Conservation (phyloP, 1,140 invertebrate species). For the Halyomorpha halys region DNA sequence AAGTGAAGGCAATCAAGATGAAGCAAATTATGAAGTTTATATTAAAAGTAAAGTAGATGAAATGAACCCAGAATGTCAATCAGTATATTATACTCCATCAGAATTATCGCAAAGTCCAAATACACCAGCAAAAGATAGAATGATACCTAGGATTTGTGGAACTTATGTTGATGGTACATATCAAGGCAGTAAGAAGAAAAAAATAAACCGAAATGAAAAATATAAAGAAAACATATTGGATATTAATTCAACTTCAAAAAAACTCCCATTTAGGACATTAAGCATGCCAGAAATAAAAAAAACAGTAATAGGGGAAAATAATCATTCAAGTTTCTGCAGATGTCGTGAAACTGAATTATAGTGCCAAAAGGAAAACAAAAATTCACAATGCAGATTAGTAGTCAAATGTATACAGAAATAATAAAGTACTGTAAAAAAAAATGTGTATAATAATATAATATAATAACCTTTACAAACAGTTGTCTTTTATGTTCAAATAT, state of each 20-base stretch:
- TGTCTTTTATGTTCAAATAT: too few relatives aligned
- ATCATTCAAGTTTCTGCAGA: neutral
- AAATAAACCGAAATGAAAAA: slow-evolving; percentile 7
- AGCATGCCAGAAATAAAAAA: slow-evolving; percentile 21
- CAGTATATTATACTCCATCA: slow-evolving; percentile 69
- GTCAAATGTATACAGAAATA: too few relatives aligned
- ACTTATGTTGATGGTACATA: neutral
- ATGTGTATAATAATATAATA: too few relatives aligned
- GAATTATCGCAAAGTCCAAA: slow-evolving; percentile 40
- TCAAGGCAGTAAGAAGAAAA: neutral
- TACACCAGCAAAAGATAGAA: slow-evolving; percentile 22
- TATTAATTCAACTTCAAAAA: neutral
- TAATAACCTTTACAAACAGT: too few relatives aligned
- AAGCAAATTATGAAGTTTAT: slow-evolving; percentile 44
- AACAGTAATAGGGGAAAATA: slow-evolving; percentile 25
- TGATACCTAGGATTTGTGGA: slow-evolving; percentile 14
- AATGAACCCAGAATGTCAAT: slow-evolving; percentile 39
- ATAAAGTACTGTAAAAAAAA: too few relatives aligned
- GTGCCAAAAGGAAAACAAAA: neutral
- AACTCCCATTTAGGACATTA: slow-evolving; percentile 6
- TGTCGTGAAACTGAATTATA: slow-evolving; percentile 14
- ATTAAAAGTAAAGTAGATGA: slow-evolving; percentile 46
- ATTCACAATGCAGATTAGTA: too few relatives aligned
- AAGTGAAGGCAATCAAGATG: slow-evolving; percentile 44
- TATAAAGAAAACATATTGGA: neutral